These are phyloP conservation scores for Tenthredo scrophulariae DNA, from an alignment of 2,888 invertebrate genomes.

Conservation along the genomic window DNA sequence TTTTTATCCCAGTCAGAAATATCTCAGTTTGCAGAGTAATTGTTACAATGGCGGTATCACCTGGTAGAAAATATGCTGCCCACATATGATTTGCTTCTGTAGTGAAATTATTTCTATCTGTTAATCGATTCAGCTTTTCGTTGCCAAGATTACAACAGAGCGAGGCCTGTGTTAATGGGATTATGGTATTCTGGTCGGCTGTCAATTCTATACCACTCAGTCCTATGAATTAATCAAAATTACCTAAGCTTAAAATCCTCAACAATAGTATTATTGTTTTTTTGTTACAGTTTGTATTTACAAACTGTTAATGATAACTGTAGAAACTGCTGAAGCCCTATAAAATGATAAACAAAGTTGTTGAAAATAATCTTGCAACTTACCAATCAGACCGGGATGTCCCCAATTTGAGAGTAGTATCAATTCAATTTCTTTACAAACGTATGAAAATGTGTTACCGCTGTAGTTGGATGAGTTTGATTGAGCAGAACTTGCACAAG, in stretches of 20 bases:
- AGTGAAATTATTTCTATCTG: slow-evolving; percentile 86
- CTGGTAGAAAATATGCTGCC: slow-evolving; percentile 77
- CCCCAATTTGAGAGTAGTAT: slow-evolving; percentile 85
- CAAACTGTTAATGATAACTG: neutral
- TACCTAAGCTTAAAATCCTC: too few species aligned
- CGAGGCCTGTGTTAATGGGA: slow-evolving; percentile 61
- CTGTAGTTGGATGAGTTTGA: slow-evolving; percentile 57
- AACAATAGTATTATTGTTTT: too few species aligned
- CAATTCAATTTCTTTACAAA: slow-evolving; percentile 79
- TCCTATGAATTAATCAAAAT: slow-evolving; percentile 60
- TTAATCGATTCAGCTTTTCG: slow-evolving; percentile 80
- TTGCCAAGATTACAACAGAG: slow-evolving; percentile 63
- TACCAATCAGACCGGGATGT: slow-evolving; percentile 81
- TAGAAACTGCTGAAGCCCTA: slow-evolving; percentile 9
- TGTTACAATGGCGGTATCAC: slow-evolving; percentile 61
- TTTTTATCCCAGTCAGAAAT: slow-evolving; percentile 80
- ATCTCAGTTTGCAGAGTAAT: slow-evolving; percentile 66
- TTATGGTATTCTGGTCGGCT: slow-evolving; percentile 61
- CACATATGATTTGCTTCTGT: slow-evolving; percentile 85
- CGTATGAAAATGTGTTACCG: slow-evolving; percentile 62
- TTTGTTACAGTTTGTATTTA: too few species aligned
- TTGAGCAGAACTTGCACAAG: slow-evolving; percentile 61
- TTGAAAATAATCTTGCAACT: slow-evolving; percentile 39
- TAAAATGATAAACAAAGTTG: neutral
- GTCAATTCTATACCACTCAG: slow-evolving; percentile 70